Evolutionary conservation across 2,888 invertebrate species (phyloP).

Genomic region (Drosophila meridionalis): DNA sequence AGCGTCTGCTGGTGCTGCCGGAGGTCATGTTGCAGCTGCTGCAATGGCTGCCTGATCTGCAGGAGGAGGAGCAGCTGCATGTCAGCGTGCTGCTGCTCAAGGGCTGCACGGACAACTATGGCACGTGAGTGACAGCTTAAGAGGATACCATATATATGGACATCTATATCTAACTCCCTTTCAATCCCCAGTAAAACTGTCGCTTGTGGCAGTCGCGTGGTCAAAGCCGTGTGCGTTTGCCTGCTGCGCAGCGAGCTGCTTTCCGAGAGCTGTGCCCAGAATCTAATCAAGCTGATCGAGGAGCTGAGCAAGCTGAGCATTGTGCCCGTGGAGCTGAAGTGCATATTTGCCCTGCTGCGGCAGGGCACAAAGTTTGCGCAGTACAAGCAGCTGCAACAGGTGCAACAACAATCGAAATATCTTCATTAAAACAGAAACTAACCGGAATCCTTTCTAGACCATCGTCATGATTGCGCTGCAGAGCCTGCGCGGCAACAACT

Average conservation of each 20-base stretch:
- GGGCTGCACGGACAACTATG: conserved; percentile 86
- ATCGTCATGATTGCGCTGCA: conserved; percentile 83
- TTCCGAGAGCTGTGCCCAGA: conserved; percentile 85
- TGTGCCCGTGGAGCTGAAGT: conserved; percentile 87
- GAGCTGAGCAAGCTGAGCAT: conserved; percentile 87
- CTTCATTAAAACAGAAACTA: neutral
- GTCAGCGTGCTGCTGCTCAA: conserved; percentile 83
- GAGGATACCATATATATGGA: neutral
- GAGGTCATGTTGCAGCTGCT: conserved; percentile 86
- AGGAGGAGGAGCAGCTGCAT: conserved; percentile 84
- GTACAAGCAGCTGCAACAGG: conserved; percentile 83
- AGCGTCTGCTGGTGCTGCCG: conserved; percentile 82
- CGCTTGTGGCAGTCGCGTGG: conserved; percentile 86
- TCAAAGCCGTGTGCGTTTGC: conserved; percentile 85
- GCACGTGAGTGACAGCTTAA: conserved; percentile 75
- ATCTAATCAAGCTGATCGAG: conserved; percentile 87
- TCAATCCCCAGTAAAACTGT: conserved; percentile 85
- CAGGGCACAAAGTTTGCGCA: conserved; percentile 82
- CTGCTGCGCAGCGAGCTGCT: conserved; percentile 85
- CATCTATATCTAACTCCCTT: neutral
- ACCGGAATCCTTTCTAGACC: conserved; percentile 65
- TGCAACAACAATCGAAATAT: conserved; percentile 27
- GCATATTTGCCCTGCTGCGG: conserved; percentile 85
- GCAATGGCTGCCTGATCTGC: conserved; percentile 86
- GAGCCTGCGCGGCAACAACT: conserved; percentile 81